Conservation (phyloP, 2,888 invertebrate species). For the Syrista parreyssii region DNA sequence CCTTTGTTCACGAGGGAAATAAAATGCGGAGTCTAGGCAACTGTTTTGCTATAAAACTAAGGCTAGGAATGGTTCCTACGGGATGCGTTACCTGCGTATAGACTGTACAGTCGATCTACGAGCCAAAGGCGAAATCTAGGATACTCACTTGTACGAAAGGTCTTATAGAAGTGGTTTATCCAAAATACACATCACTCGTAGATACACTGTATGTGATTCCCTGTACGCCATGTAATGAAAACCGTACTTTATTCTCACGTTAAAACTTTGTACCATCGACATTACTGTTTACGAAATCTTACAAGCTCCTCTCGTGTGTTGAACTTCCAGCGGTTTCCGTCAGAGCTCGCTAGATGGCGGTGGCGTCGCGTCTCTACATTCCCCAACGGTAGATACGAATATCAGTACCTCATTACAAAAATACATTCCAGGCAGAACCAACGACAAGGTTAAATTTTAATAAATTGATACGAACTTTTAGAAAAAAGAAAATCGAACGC, state of each 20-base stretch:
- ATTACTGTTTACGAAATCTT: not conserved
- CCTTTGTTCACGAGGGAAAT: too few species aligned
- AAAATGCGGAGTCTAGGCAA: too few species aligned
- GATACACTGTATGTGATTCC: not conserved
- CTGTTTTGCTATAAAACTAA: too few species aligned
- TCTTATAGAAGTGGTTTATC: not conserved
- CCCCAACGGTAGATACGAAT: not conserved
- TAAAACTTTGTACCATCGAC: not conserved
- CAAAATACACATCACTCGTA: not conserved
- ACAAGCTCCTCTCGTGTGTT: not conserved
- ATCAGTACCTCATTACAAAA: not conserved
- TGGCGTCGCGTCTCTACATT: not conserved
- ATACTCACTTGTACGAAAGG: not conserved
- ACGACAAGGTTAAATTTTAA: not conserved
- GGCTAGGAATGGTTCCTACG: too few species aligned
- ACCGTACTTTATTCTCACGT: not conserved
- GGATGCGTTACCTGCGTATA: too few species aligned
- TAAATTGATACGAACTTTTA: not conserved
- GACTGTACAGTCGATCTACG: not conserved
- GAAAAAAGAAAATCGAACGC: not conserved
- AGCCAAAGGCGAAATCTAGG: not conserved
- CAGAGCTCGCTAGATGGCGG: not conserved
- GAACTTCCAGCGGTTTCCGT: not conserved
- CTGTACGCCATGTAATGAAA: not conserved
- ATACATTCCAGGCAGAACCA: not conserved